Evolutionary conservation across 2,888 invertebrate species (phyloP), one percentile per base, ranked within the genome.

Genomic region (Ferrisia virgata): DNA sequence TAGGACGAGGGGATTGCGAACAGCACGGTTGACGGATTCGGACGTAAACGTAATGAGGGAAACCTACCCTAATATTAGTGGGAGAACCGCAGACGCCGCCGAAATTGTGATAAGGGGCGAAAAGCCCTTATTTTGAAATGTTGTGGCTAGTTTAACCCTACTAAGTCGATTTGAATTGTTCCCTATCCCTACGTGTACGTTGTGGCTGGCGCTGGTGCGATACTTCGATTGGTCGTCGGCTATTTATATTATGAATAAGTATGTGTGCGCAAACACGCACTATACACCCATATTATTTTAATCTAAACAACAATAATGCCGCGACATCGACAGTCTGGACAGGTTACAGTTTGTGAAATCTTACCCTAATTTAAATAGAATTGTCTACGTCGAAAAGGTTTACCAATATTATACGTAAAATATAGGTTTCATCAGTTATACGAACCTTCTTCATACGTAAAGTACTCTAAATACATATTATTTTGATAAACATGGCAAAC

Each of bases 121-220:
- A 76, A 82, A 83, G 69, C 83, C 83, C 80, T 72, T 76, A 72
- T 72, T 83, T 40, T 40, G 83, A 72, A 82, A 83, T 83, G 83
- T 83, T 83, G 72, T 83, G 83, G 83, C 83, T 83, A 83, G 83
- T 83, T 83, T 83, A 83, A 83, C 83, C 83, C 83, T 83, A 83
- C 83, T 47, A 76, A 83, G 69, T 69, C 72, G 25, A 43, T 43
- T 83, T 76, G 22, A 6, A 72, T 83, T 83, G 83, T 76, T 40
- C 83, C 83, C 83, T 33, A 18, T 31, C 28, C 18, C 28, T 72
- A 13, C 72, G 69, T 15, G 31, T 18, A 36, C 15, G 8, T 58
- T 18, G 25, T 58, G 8, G 22, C 31, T 13, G n/a, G 22, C 40
- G 22, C 22, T 40, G 40, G 31, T 40, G 47, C 28, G 15, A 80